Conservation (phyloP, 2,113 vertebrate genomes). For the Spea bombifrons region DNA sequence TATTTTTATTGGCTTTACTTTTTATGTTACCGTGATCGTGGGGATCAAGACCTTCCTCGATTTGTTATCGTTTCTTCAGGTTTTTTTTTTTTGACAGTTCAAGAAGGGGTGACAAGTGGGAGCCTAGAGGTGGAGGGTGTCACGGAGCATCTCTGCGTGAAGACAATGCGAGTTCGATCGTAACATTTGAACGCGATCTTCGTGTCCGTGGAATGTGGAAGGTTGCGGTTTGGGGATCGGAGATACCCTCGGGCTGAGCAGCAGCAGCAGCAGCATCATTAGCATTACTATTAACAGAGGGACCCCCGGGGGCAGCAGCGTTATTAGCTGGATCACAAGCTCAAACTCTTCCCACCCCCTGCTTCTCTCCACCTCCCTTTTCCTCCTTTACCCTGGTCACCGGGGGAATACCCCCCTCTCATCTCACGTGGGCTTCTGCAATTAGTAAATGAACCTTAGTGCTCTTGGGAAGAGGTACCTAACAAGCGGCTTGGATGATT, state of each 20-base stretch:
- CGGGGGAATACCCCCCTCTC: slow-evolving; percentile 12
- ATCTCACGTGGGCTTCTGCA: slow-evolving; percentile 13
- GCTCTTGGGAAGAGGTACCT: slow-evolving; percentile 21
- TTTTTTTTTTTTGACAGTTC: neutral
- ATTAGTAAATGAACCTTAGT: slow-evolving; percentile 41
- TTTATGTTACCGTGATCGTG: neutral
- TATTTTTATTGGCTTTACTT: neutral
- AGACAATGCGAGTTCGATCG: slow-evolving; percentile 33
- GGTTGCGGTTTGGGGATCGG: slow-evolving; percentile 23
- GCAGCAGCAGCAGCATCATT: slow-evolving; percentile 1
- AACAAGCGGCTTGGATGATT: slow-evolving; percentile 72
- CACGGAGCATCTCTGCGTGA: neutral
- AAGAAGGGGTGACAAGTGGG: neutral
- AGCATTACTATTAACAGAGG: slow-evolving; percentile 21
- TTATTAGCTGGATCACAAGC: slow-evolving; percentile 40
- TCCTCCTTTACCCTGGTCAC: neutral
- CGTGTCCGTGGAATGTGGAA: slow-evolving; percentile 31
- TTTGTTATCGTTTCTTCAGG: neutral
- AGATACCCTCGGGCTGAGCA: slow-evolving; percentile 7
- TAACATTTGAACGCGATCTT: neutral
- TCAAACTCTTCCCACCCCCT: slow-evolving; percentile 5
- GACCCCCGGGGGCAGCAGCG: slow-evolving; percentile 39
- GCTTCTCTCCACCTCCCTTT: neutral
- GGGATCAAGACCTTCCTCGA: neutral
- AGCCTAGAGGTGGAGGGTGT: neutral